Base-by-base conservation (phyloP, 2,113 vertebrate species). In the Lichenostomus cassidix region DNA sequence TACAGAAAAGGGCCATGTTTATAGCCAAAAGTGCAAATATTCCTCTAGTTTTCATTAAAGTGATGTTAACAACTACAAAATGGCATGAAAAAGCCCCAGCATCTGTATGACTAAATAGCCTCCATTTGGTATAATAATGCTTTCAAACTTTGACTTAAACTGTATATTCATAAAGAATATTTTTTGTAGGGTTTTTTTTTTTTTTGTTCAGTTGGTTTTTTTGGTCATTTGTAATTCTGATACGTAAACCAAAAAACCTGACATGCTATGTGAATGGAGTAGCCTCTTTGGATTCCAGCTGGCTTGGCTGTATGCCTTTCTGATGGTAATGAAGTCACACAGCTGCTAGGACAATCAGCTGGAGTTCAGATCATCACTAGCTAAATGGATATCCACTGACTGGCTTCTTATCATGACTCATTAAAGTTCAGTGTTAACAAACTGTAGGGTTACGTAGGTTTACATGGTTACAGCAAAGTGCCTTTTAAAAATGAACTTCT, bases 331-430 rank as follows among this genome's bases (percentile, higher is more conserved):
- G 98, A 98, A 98, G 96, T 97, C 96, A 97, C 97, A 97, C 98
- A 98, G 98, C 98, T 98, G 98, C 98, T 97, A 97, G 97, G 97
- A 98, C 98, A 98, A 98, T 98, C 98, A 98, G 97, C 97, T 98
- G 97, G 97, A 98, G 97, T 97, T 98, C 98, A 97, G 97, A 98
- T 97, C 96, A 96, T 97, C 97, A 95, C 96, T 86, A 93, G 95
- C 97, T 97, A 96, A 98, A 98, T 97, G 95, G 97, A 92, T 97
- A 98, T 94, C 97, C 97, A 98, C 96, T 98, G 97, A 98, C 97
- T 97, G 94, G 97, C 96, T 97, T 96, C 97, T 98, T 98, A 98
- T 97, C 96, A 97, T 94, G 95, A 94, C 96, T 97, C 97, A 97
- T 98, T 98, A 96, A 96, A 98, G 97, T 96, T 97, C 96, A 93